These are phyloP conservation scores for Felis chaus DNA, from an alignment of 2,113 vertebrate species.

Conservation along the genomic window DNA sequence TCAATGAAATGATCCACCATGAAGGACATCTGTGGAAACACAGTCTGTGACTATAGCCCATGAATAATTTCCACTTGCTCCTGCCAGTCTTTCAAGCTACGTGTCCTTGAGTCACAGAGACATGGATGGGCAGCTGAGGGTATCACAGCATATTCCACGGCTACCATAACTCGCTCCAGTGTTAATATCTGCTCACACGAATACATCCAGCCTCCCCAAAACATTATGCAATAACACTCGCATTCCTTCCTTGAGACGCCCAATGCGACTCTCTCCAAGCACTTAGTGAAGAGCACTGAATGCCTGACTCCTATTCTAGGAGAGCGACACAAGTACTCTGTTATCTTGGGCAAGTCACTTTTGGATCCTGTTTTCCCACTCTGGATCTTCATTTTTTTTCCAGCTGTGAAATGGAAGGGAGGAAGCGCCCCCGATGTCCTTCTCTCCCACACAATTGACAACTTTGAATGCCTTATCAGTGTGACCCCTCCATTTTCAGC, in stretches of 20 bases:
- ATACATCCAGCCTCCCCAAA: not conserved
- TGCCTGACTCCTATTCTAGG: not conserved
- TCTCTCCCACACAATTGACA: not conserved
- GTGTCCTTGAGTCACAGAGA: not conserved
- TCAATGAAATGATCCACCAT: slow-evolving; percentile 46
- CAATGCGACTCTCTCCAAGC: not conserved
- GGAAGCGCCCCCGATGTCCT: not conserved
- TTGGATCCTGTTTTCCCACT: not conserved
- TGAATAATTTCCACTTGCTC: slow-evolving; percentile 65
- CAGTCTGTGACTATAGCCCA: slow-evolving; percentile 8
- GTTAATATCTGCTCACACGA: not conserved
- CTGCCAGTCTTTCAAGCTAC: slow-evolving; percentile 38
- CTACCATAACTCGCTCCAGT: not conserved
- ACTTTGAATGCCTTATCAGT: not conserved
- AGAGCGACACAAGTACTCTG: not conserved
- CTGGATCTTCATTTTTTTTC: not conserved
- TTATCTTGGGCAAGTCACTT: not conserved
- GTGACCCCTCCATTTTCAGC: not conserved
- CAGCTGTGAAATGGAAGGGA: not conserved
- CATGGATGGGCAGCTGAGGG: slow-evolving; percentile 26
- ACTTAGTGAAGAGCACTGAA: not conserved
- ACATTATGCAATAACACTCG: not conserved
- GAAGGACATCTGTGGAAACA: slow-evolving; percentile 58
- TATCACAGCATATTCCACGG: not conserved
- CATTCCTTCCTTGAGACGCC: not conserved